phyloP scores from a whole-genome alignment of 2,797 vertebrate species.

The Neomorphus geoffroyi region DNA sequence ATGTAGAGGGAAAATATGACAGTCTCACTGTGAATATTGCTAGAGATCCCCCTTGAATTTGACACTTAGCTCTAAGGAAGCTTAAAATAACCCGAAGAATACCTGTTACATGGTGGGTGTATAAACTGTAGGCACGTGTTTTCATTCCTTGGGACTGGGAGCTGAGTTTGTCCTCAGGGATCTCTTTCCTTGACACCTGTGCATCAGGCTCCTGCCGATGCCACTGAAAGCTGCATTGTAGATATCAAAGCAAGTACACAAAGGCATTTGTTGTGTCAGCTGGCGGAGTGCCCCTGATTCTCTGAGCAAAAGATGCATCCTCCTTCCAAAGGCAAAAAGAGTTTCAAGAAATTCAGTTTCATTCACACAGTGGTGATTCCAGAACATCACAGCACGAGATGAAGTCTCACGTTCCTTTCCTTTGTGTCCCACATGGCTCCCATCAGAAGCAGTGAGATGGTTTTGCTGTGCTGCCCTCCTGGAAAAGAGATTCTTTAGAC shows the following conservation, averaged over 20 bases:
- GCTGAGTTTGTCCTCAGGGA: not conserved
- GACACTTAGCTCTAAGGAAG: not conserved
- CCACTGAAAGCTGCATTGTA: not conserved
- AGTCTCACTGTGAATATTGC: not conserved
- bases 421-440: not conserved
- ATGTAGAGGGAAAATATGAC: not conserved
- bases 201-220: not conserved
- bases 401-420: not conserved
- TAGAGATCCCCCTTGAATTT: not conserved
- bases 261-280: not conserved
- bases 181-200: not conserved
- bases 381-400: not conserved
- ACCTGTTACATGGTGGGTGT: not conserved
- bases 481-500: not conserved
- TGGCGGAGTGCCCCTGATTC: not conserved
- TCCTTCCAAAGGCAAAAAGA: not conserved
- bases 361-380: not conserved
- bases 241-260: not conserved
- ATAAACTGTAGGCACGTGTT: not conserved
- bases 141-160: not conserved
- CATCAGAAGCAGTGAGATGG: not conserved
- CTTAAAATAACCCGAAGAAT: not conserved
- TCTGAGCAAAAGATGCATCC: not conserved
- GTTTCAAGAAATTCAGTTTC: not conserved
- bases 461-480: not conserved